These are phyloP conservation scores for Drosophila monieri DNA, from an alignment of 2,888 invertebrate genomes.

Conservation along the genomic window DNA sequence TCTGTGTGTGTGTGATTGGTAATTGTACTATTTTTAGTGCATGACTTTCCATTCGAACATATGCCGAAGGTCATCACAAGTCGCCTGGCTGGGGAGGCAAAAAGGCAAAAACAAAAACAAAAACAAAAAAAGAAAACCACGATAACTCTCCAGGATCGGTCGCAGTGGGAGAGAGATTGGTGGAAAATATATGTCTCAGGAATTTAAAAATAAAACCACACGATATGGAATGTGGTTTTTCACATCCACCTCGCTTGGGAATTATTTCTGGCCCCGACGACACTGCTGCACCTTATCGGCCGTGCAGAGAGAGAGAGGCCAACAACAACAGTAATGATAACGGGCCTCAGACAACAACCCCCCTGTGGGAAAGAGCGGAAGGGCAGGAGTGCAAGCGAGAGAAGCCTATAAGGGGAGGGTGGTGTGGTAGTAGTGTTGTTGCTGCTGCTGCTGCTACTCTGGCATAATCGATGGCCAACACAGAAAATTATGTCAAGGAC, in stretches of 20 bases:
- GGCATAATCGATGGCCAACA: constrained; percentile 35
- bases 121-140: background rate
- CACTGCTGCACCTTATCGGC: constrained; percentile 20
- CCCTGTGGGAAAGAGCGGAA: background rate
- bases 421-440: background rate
- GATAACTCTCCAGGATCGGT: constrained; percentile 21
- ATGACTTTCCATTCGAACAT: constrained; percentile 15
- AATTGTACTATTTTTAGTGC: constrained; percentile 40
- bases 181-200: background rate
- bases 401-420: background rate
- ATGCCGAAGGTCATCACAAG: constrained; percentile 14
- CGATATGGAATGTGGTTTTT: constrained; percentile 3
- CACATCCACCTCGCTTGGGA: constrained; percentile 15
- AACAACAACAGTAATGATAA: constrained; percentile 29
- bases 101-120: background rate
- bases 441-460: background rate
- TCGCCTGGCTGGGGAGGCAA: constrained; percentile 3
- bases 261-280: background rate
- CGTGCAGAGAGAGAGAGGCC: background rate
- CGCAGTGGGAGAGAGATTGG: constrained; percentile 15
- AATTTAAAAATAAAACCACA: constrained; percentile 4
- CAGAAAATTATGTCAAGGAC: constrained; percentile 50
- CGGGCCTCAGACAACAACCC: constrained; percentile 42
- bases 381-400: background rate
- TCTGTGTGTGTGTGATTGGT: constrained; percentile 14